phyloP scores from a whole-genome alignment of 2,888 invertebrate species.

The Xylocampa areola region DNA sequence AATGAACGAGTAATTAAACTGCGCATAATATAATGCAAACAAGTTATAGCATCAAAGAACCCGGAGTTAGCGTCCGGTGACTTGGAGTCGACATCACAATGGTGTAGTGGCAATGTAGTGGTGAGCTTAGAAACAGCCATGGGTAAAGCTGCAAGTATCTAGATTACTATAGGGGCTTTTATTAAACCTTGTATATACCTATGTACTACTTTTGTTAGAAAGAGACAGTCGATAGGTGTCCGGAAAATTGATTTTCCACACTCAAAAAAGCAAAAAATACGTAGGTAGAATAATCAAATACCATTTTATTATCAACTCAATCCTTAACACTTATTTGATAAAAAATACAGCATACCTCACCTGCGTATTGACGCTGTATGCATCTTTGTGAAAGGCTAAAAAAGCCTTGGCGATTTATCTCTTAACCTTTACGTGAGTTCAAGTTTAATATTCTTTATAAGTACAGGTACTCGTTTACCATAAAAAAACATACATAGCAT shows the following conservation, averaged over 20 bases:
- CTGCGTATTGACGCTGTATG: conserved; percentile 1
- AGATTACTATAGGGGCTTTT: neutral
- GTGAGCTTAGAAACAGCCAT: conserved; percentile 5
- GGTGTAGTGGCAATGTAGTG: conserved; percentile 14
- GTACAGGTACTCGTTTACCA: conserved; percentile 12
- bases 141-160: neutral
- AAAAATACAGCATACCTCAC: conserved; percentile 2
- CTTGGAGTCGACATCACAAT: conserved; percentile 39
- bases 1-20: conserved; percentile 37
- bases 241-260: no score
- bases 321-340: conserved; percentile 1
- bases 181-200: no score
- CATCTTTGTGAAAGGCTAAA: conserved; percentile 36
- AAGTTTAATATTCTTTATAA: conserved; percentile 37
- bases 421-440: conserved; percentile 26
- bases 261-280: no score
- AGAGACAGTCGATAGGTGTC: no score
- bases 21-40: conserved; percentile 44
- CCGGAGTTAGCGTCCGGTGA: conserved; percentile 19
- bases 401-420: conserved; percentile 34
- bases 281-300: no score
- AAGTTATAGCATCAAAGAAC: conserved; percentile 41
- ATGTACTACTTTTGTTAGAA: no score
- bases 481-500: no score
- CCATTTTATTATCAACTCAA: no score